These are phyloP conservation scores for Staurois parvus DNA, from an alignment of 2,797 vertebrate species.

Conservation along the genomic window DNA sequence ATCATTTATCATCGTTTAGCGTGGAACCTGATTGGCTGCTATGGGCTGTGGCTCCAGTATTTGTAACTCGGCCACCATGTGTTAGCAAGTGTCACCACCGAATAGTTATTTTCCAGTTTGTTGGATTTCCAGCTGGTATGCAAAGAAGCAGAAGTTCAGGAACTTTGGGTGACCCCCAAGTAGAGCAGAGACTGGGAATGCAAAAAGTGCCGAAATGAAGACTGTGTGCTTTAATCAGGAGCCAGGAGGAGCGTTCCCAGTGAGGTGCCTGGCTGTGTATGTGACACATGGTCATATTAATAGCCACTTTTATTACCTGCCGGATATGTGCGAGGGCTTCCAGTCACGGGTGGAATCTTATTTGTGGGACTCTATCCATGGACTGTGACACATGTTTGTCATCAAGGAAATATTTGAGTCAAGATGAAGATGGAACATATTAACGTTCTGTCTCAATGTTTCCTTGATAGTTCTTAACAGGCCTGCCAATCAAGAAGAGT, in stretches of 20 bases:
- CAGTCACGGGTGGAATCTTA: background rate
- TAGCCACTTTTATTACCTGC: slow-evolving; percentile 17
- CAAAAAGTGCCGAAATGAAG: background rate
- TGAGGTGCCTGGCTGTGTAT: background rate
- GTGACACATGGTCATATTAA: slow-evolving; percentile 19
- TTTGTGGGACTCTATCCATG: background rate
- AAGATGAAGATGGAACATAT: background rate
- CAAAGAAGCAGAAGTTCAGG: slow-evolving; percentile 15
- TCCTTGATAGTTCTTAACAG: background rate
- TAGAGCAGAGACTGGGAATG: slow-evolving; percentile 7
- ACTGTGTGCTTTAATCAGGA: slow-evolving; percentile 1
- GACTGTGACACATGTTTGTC: slow-evolving; percentile 40
- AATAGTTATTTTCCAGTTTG: background rate
- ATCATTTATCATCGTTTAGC: background rate
- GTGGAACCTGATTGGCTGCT: background rate
- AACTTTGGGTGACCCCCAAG: slow-evolving; percentile 44
- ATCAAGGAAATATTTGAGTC: slow-evolving; percentile 26
- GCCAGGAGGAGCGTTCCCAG: slow-evolving; percentile 13
- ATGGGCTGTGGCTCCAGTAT: background rate
- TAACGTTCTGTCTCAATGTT: background rate
- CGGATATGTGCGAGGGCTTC: slow-evolving; percentile 12
- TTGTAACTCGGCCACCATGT: background rate
- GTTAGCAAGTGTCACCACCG: background rate
- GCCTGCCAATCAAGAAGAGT: background rate
- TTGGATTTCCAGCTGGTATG: slow-evolving; percentile 32